Conservation (phyloP, 1,140 invertebrate species). For the Manduca sexta region DNA sequence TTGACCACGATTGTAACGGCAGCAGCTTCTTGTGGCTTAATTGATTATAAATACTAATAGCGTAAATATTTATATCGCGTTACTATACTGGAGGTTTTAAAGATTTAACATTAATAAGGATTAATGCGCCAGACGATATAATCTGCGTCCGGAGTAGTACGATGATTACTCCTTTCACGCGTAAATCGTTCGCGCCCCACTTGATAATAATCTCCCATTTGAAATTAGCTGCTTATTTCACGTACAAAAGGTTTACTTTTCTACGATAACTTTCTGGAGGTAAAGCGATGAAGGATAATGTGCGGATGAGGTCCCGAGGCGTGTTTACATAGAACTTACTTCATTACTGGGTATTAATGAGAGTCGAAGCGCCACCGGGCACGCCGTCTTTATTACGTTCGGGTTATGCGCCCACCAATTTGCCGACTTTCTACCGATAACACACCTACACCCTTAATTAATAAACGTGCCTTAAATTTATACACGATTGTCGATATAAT, state of each 20-base stretch:
- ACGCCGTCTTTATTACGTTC: slow-evolving; percentile 32
- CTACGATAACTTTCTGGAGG: slow-evolving; percentile 18
- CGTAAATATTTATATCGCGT: slow-evolving; percentile 3
- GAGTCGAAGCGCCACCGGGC: slow-evolving; percentile 34
- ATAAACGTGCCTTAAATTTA: background rate
- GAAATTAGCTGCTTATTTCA: slow-evolving; percentile 22
- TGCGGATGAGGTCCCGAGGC: slow-evolving; percentile 52
- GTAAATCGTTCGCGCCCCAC: slow-evolving; percentile 36
- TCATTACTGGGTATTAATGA: slow-evolving; percentile 64
- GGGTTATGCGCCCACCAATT: slow-evolving; percentile 25
- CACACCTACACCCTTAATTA: background rate
- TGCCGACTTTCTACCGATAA: slow-evolving; percentile 15
- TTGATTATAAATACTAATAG: too few relatives aligned
- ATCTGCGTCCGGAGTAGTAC: slow-evolving; percentile 35
- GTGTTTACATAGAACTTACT: slow-evolving; percentile 65
- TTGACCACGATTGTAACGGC: too few relatives aligned
- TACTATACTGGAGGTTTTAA: slow-evolving; percentile 8
- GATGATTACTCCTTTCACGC: slow-evolving; percentile 35
- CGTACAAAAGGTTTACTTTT: slow-evolving; percentile 40
- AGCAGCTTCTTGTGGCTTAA: too few relatives aligned
- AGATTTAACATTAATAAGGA: slow-evolving; percentile 39
- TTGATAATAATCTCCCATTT: slow-evolving; percentile 21
- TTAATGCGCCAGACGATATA: slow-evolving; percentile 42
- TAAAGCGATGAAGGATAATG: slow-evolving; percentile 47
- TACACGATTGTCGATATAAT: background rate